These are phyloP conservation scores for Entomyzon cyanotis DNA, from an alignment of 2,113 vertebrate species.

Conservation along the genomic window DNA sequence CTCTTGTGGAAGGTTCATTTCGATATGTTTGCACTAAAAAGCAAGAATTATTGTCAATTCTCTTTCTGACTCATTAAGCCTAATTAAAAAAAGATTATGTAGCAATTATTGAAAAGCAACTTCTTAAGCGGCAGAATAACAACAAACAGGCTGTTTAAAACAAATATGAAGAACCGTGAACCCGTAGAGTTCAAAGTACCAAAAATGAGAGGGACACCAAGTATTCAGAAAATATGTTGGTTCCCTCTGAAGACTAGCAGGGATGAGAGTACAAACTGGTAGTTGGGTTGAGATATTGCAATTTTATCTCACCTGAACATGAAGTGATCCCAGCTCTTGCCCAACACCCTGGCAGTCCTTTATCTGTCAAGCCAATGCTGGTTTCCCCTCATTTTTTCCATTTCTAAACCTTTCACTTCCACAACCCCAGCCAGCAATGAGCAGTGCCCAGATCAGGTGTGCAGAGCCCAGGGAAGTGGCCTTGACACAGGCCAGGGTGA, in stretches of 20 bases:
- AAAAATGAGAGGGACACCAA: background rate
- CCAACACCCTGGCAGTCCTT: rapidly evolving
- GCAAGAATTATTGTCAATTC: background rate
- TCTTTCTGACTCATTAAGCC: slow-evolving; percentile 56
- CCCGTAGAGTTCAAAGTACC: background rate
- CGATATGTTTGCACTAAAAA: slow-evolving; percentile 14
- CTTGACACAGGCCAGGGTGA: background rate
- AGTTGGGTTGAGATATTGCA: background rate
- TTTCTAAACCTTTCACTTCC: background rate
- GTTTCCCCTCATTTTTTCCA: rapidly evolving
- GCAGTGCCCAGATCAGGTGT: background rate
- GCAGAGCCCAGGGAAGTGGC: background rate
- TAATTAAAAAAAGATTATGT: slow-evolving; percentile 20
- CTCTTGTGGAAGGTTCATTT: slow-evolving; percentile 15
- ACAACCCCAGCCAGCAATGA: rapidly evolving
- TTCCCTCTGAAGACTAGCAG: background rate
- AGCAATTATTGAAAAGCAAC: slow-evolving; percentile 35
- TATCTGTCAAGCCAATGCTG: background rate
- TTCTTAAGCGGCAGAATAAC: background rate
- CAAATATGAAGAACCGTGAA: background rate
- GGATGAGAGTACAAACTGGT: background rate
- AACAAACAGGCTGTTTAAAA: background rate
- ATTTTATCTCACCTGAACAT: background rate
- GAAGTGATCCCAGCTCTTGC: background rate
- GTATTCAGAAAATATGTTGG: rapidly evolving